phyloP scores from a whole-genome alignment of 2,888 invertebrate genomes.

The Chrysopilus asiliformis region DNA sequence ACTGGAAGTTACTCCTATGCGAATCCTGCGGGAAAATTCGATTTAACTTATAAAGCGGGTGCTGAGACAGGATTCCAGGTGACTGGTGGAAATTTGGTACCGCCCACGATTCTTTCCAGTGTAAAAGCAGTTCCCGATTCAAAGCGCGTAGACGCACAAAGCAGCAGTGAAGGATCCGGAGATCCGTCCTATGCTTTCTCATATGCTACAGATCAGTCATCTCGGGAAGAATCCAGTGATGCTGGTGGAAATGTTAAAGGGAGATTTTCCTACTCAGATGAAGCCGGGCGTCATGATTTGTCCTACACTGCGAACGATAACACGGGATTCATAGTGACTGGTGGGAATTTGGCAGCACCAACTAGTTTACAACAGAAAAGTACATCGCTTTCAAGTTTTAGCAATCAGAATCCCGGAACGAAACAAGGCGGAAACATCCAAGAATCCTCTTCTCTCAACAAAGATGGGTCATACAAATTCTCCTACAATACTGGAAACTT shows the following conservation, averaged over 20 bases:
- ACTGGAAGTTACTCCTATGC: neutral
- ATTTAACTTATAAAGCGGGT: neutral
- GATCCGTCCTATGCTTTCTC: conserved; percentile 23
- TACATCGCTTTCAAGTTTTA: neutral
- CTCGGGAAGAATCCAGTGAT: conserved; percentile 28
- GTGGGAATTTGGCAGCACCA: conserved; percentile 25
- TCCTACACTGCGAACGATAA: conserved; percentile 58
- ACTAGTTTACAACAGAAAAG: neutral
- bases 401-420: neutral
- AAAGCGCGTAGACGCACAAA: neutral
- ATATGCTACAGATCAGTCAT: conserved; percentile 24
- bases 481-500: conserved; percentile 10
- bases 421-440: too few species aligned
- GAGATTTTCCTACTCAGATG: conserved; percentile 54
- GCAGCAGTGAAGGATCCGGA: neutral
- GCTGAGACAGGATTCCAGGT: neutral
- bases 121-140: neutral
- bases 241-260: conserved; percentile 36
- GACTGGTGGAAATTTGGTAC: neutral
- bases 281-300: conserved; percentile 57
- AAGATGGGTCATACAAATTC: conserved; percentile 4
- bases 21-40: neutral
- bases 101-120: neutral
- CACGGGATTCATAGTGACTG: conserved; percentile 45
- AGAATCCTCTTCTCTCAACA: conserved; percentile 16